A percentile compares a stretch with the other conserved stretches of the same genome.
These are phyloP conservation scores for Portunus trituberculatus DNA, from an alignment of 1,140 invertebrate species.

Conservation along the genomic window DNA sequence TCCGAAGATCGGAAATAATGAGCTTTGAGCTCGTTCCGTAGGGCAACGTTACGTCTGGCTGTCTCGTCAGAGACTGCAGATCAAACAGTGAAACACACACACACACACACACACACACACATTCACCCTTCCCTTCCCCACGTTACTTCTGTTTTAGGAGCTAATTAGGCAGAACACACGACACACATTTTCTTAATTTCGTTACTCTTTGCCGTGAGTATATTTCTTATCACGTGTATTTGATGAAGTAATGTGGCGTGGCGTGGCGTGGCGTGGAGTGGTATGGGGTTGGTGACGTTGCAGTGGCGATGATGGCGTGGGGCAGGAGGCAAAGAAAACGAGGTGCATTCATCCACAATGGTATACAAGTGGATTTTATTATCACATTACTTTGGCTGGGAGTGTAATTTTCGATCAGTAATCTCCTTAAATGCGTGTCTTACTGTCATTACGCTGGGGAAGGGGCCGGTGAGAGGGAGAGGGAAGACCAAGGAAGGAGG, in stretches of 20 bases:
- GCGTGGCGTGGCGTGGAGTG: not conserved
- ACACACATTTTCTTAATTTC: no score
- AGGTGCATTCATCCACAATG: not conserved
- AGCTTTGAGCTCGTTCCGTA: no score
- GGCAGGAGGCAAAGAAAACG: not conserved
- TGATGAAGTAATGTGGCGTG: no score
- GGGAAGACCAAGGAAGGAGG: not conserved
- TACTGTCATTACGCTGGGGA: not conserved
- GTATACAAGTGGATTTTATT: not conserved
- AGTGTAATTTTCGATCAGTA: constrained; percentile 23
- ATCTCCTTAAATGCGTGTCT: constrained; percentile 22
- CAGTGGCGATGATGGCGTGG: not conserved
- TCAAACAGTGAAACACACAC: no score
- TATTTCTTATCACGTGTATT: no score
- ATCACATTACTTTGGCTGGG: not conserved
- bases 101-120: no score
- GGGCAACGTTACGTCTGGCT: no score
- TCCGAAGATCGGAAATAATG: no score
- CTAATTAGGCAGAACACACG: no score
- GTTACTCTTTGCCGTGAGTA: no score
- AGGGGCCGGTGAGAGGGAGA: not conserved
- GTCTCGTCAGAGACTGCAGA: no score
- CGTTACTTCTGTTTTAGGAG: not conserved
- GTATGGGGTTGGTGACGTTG: no score
- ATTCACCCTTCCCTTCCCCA: not conserved